Conservation (phyloP, 2,797 vertebrate genomes). For the Tragelaphus oryx region DNA sequence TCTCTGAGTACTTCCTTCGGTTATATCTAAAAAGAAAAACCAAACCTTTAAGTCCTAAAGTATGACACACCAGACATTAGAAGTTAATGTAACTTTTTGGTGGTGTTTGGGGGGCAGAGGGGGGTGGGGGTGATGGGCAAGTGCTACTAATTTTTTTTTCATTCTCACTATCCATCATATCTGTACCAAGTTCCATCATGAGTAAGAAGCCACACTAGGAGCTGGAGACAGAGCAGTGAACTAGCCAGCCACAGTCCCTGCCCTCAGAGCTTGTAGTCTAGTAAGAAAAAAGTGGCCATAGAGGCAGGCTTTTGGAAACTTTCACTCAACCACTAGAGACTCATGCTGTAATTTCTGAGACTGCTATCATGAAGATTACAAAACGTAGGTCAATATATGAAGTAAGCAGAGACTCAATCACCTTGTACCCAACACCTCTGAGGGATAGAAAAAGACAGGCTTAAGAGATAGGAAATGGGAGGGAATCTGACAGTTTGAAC, state of each 20-base stretch:
- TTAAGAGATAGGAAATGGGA: not conserved
- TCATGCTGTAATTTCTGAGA: not conserved
- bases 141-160: not conserved
- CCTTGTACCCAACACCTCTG: not conserved
- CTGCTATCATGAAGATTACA: not conserved
- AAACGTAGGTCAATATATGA: not conserved
- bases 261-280: not conserved
- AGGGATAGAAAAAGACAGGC: not conserved
- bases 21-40: conserved; percentile 87
- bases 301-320: not conserved
- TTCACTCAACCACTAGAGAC: not conserved
- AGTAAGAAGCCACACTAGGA: not conserved
- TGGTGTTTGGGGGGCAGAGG: not conserved
- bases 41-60: conserved; percentile 55
- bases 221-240: not conserved
- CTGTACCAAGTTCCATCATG: not conserved
- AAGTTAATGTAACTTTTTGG: not conserved
- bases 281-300: not conserved
- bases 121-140: rapidly evolving
- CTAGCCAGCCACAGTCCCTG: not conserved
- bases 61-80: not conserved
- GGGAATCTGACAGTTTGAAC: not conserved
- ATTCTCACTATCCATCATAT: not conserved
- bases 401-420: not conserved
- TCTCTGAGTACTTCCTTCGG: conserved; percentile 93